Percentiles rank a stretch among this genome's conserved stretches.
Conservation (phyloP, 2,113 vertebrate species). For the Ranitomeya imitator region DNA sequence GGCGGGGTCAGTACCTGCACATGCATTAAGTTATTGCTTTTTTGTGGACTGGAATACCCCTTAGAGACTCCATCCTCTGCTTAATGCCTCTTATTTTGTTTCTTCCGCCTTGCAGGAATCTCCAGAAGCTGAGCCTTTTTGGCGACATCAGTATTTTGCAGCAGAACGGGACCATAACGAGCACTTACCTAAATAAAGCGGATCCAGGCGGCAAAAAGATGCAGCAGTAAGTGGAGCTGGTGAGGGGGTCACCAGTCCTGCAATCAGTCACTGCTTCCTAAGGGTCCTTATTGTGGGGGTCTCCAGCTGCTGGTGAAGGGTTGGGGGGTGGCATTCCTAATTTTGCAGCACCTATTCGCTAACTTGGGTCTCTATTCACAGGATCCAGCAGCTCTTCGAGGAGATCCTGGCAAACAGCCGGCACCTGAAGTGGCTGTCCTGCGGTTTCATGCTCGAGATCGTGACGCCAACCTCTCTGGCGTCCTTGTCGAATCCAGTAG, state of each 20-base stretch:
- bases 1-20: too few species aligned
- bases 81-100: constrained; percentile 27
- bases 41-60: too few species aligned
- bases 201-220: constrained; percentile 95
- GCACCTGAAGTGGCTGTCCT: constrained; percentile 93
- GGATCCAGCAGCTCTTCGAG: constrained; percentile 94
- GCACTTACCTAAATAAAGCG: constrained; percentile 86
- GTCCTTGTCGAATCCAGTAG: constrained; percentile 88
- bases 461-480: constrained; percentile 91
- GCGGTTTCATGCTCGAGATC: constrained; percentile 93
- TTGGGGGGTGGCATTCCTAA: too few species aligned
- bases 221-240: constrained; percentile 83
- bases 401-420: constrained; percentile 94
- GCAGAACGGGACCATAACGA: constrained; percentile 88
- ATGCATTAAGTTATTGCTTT: too few species aligned
- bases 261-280: neutral
- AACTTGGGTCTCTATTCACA: constrained; percentile 68
- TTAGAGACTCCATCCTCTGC: too few species aligned
- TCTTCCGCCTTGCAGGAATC: constrained; percentile 78
- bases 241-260: neutral
- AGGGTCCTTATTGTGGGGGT: neutral
- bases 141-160: constrained; percentile 92
- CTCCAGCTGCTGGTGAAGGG: too few species aligned
- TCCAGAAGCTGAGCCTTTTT: constrained; percentile 93
- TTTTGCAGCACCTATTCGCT: neutral